Conservation (phyloP, 2,888 invertebrate genomes). For the Oxyteleia sp. region DNA sequence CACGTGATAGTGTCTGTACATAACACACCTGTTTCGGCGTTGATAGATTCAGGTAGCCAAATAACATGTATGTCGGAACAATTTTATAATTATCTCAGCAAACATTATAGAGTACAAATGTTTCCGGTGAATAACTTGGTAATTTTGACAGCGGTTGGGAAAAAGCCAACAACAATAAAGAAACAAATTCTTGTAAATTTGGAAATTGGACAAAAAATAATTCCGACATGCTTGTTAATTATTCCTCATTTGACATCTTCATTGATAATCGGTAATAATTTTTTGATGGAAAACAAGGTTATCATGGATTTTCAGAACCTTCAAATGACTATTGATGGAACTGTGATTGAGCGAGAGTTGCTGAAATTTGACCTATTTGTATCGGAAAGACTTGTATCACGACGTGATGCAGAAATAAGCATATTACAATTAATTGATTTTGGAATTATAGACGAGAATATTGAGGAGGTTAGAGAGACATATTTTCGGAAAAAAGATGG, state of each 20-base stretch:
- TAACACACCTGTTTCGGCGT: constrained; percentile 23
- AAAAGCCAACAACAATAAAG: constrained; percentile 4
- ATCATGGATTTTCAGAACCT: too few relatives aligned
- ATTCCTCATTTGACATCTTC: too few relatives aligned
- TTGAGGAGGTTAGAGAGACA: too few relatives aligned
- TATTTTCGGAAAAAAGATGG: too few relatives aligned
- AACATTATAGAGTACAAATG: neutral
- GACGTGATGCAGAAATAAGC: too few relatives aligned
- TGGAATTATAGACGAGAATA: too few relatives aligned
- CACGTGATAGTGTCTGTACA: constrained; percentile 15
- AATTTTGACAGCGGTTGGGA: constrained; percentile 1
- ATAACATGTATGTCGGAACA: too few relatives aligned
- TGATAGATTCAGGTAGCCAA: constrained; percentile 23
- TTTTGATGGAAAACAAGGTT: constrained; percentile 15
- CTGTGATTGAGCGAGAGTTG: too few relatives aligned
- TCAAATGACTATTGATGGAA: neutral
- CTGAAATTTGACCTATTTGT: neutral
- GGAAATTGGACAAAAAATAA: neutral
- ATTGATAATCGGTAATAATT: constrained; percentile 14
- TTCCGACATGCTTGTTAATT: too few relatives aligned
- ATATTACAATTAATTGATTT: neutral
- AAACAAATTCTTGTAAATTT: neutral
- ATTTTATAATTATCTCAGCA: constrained; percentile 16
- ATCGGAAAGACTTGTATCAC: too few relatives aligned
- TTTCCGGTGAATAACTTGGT: constrained; percentile 15